Evolutionary conservation across 2,797 vertebrate species (phyloP), one percentile per base, ranked within the genome.

Genomic region (Chloroceryle inda): DNA sequence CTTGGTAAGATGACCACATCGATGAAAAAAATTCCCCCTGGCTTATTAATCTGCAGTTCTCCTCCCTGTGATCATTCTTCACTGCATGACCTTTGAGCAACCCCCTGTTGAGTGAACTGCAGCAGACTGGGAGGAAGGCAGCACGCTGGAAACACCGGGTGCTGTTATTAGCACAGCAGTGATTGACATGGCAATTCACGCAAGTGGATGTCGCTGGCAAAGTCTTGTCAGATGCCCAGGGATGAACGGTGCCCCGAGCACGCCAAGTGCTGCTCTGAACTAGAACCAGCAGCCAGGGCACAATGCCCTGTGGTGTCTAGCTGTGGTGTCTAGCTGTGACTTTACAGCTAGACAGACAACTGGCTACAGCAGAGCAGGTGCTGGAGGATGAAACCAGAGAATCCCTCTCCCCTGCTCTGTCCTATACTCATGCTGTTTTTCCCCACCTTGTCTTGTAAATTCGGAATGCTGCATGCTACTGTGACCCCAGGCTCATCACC

Each of bases 401-500:
- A 56, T 9, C 16, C 21, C 15, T 66, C 14, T 37, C 5, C 10
- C 8, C 11, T 27, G 63, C 19, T 55, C 49, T 44, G 21, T 21
- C 8, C 27, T 35, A 20, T 7, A 19, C 6, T 79, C 61, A 45
- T 2, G 26, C 9, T 62, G 29, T 4, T 66, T 52, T 44, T 20
- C 56, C 11, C 31, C 37, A 40, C 13, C 26, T 47, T 5, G 23
- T 7, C 45, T 79, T 37, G 61, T 23, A 16, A n/a, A 13, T 33
- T 58, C 9, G 5, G 31, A 56, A 40, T 44, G 66, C 44, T 58
- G 22, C 31, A 35, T 21, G 63, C n/a, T 76, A 1, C 50, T 66
- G 64, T 88, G 91, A 74, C 56, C 68, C 24, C 31, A 12, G 58
- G 55, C 87, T 67, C 61, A 24, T 61, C 77, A 88, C 61, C 68